These are phyloP conservation scores for Pseudanteris insignis DNA, from an alignment of 2,888 invertebrate species.

Conservation along the genomic window DNA sequence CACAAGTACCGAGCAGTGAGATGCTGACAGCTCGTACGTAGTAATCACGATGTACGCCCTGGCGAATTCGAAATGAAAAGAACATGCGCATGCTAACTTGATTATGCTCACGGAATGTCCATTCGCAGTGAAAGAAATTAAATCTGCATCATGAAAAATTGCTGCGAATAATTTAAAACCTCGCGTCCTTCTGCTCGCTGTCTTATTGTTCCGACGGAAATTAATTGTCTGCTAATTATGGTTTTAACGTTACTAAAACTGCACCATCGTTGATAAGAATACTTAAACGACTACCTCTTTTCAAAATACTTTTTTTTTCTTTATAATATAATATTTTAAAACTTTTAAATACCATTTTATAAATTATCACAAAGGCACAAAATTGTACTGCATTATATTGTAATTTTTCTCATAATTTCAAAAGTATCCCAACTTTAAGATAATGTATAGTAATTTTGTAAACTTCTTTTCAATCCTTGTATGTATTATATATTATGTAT, in stretches of 20 bases:
- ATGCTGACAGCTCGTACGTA: constrained; percentile 13
- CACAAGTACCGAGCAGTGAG: constrained; percentile 16
- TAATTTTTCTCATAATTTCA: too few species aligned
- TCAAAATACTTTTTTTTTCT: too few species aligned
- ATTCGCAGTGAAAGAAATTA: constrained; percentile 15
- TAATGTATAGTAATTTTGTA: too few species aligned
- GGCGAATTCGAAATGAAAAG: constrained; percentile 33
- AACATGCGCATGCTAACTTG: constrained; percentile 33
- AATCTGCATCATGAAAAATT: constrained; percentile 29
- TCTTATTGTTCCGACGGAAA: constrained; percentile 6
- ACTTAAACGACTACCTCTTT: background rate
- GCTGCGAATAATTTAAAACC: constrained; percentile 16
- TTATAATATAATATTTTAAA: too few species aligned
- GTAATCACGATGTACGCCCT: constrained; percentile 33
- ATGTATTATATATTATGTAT: too few species aligned
- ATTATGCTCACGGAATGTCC: constrained; percentile 20
- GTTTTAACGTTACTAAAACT: background rate
- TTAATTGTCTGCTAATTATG: constrained; percentile 17
- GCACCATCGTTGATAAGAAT: background rate
- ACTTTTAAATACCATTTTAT: too few species aligned
- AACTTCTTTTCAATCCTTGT: too few species aligned
- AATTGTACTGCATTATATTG: too few species aligned
- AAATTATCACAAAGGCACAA: too few species aligned
- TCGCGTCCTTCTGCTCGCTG: background rate
- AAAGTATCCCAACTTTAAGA: too few species aligned